A percentile compares a stretch with the other conserved stretches of the same genome.
These are phyloP conservation scores for Diadegma fenestrale DNA, from an alignment of 2,888 invertebrate species.

Conservation along the genomic window DNA sequence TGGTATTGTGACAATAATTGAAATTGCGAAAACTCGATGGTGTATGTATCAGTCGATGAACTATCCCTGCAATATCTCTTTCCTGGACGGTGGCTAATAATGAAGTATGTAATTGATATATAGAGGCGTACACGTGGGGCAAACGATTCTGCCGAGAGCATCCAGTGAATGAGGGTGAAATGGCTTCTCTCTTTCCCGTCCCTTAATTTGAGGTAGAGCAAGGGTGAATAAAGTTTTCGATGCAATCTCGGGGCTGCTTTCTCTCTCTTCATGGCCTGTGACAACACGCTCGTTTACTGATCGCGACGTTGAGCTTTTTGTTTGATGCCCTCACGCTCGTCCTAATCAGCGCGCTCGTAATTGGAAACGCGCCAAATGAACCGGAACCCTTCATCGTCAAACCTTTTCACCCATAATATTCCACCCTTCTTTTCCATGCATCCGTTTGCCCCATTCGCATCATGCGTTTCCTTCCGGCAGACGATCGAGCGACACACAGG, in stretches of 20 bases:
- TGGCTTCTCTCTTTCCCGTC: neutral
- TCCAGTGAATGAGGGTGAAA: neutral
- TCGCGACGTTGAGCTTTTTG: slow-evolving; percentile 71
- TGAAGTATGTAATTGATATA: slow-evolving; percentile 47
- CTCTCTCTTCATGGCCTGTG: slow-evolving; percentile 42
- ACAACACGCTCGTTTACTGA: slow-evolving; percentile 55
- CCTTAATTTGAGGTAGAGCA: neutral
- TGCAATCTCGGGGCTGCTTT: slow-evolving; percentile 61
- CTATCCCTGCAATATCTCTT: slow-evolving; percentile 5
- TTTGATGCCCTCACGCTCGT: slow-evolving; percentile 62
- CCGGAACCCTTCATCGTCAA: slow-evolving; percentile 72
- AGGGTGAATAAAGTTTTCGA: slow-evolving; percentile 37
- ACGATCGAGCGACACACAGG: neutral
- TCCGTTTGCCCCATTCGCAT: neutral
- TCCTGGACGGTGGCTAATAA: slow-evolving; percentile 37
- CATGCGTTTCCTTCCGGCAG: slow-evolving; percentile 9
- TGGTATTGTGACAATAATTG: slow-evolving; percentile 65
- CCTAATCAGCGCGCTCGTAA: slow-evolving; percentile 79
- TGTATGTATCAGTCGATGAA: neutral
- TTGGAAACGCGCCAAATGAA: slow-evolving; percentile 80
- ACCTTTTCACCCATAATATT: slow-evolving; percentile 29
- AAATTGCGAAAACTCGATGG: slow-evolving; percentile 45
- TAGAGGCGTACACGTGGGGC: slow-evolving; percentile 17
- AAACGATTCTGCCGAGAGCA: neutral
- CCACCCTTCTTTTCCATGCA: slow-evolving; percentile 27